These are phyloP conservation scores for Alcedo atthis DNA, from an alignment of 2,797 vertebrate species.

Conservation along the genomic window DNA sequence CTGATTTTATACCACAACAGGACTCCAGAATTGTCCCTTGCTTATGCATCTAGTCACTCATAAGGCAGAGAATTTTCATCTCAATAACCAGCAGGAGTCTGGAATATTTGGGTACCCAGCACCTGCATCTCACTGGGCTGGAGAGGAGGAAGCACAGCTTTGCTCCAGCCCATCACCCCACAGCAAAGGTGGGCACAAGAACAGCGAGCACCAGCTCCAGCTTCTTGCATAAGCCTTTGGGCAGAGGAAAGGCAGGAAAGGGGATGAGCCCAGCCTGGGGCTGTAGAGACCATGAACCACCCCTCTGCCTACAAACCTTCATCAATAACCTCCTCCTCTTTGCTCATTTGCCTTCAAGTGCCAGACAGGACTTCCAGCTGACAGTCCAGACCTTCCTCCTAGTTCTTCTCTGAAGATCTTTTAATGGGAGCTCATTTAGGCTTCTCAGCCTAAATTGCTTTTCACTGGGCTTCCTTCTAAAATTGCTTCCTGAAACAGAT, in stretches of 20 bases:
- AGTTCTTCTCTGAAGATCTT: not conserved
- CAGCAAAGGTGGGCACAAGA: not conserved
- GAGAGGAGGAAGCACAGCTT: not conserved
- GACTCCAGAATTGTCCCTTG: no score
- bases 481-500: accelerated
- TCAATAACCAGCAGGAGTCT: no score
- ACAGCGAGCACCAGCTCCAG: not conserved
- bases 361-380: not conserved
- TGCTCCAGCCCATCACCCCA: not conserved
- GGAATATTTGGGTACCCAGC: no score
- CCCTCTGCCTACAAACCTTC: not conserved
- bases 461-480: not conserved
- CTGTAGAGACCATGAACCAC: not conserved
- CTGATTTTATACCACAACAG: no score
- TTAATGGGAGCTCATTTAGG: not conserved
- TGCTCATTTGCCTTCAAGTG: not conserved
- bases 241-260: not conserved
- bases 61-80: no score
- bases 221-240: not conserved
- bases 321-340: not conserved
- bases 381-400: not conserved
- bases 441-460: not conserved
- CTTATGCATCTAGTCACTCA: no score
- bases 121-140: no score
- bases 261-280: not conserved